Evolutionary conservation across 2,113 vertebrate species (phyloP), one percentile per base, ranked within the genome.

Genomic region (Cyprinus carpio): DNA sequence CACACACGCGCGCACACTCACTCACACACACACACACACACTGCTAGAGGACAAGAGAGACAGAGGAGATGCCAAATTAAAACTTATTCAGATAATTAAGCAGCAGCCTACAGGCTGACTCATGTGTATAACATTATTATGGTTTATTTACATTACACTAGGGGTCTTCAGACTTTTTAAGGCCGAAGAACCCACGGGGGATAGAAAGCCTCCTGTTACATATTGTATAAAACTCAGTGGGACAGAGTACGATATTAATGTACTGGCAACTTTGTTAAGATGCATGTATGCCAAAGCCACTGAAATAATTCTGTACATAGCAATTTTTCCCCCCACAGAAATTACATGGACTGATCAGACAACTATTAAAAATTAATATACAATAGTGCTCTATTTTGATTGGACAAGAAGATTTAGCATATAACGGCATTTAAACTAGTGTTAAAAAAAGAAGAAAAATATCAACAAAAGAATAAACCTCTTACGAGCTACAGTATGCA

Each of bases 1-100:
- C 82, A 31, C 75, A n/a, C 96, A 91, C 85, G 67, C 81, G 87
- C 34, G 5, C 34, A 0, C 37, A 40, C 37, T 8, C 37, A 40
- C 37, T 1, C 37, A 43, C 40, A 2, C 40, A 43, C 40, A 0
- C 40, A 11, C 43, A 46, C 43, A 12, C 56, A 60, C 29, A 43
- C 64, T 40, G 51, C 81, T 81, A 54, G 25, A 75, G 3, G 16
- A 25, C 49, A 56, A 75, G 16, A 83, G n/a, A 81, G 18, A 67
- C 27, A 74, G 51, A 8, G 0, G 15, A 5, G 78, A 31, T 1
- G 4, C 1, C 62, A 29, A 18, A 82, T 82, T 69, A 54, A 56
- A 31, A 67, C 60, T 0, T 2, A 43, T 25, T 49, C 6, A 27
- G 6, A 64, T 64, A 23, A 56, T 77, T 58, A 23, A 58, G 27